Conservation (phyloP, 1,140 invertebrate genomes). For the Venustaconcha ellipsiformis region DNA sequence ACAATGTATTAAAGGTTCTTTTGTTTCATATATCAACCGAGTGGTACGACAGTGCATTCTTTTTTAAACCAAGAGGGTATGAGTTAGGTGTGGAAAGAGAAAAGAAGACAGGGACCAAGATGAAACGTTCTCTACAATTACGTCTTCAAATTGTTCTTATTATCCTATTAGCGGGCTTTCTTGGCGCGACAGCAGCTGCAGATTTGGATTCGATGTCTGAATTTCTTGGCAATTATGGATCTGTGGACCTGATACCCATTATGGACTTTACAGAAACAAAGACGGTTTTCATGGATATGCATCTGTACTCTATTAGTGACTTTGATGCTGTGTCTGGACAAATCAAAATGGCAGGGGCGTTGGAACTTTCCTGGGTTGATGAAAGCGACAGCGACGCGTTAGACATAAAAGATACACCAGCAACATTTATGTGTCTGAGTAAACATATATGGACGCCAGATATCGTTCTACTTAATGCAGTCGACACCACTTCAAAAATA, state of each 20-base stretch:
- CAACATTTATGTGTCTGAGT: slow-evolving; percentile 5
- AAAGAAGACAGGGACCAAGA: too few species aligned
- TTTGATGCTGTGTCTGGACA: slow-evolving; percentile 14
- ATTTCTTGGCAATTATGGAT: too few species aligned
- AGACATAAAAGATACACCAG: background rate
- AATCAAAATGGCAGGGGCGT: slow-evolving; percentile 11
- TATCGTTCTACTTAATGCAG: slow-evolving; percentile 12
- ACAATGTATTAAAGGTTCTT: too few species aligned
- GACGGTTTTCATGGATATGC: slow-evolving; percentile 1
- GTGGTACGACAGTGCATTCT: too few species aligned
- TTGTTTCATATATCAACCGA: too few species aligned
- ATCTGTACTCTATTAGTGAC: slow-evolving; percentile 14
- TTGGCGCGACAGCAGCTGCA: too few species aligned
- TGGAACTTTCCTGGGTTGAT: slow-evolving; percentile 17
- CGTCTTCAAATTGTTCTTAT: too few species aligned
- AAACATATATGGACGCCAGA: slow-evolving; percentile 16
- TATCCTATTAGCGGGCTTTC: too few species aligned
- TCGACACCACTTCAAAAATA: background rate
- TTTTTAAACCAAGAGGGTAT: too few species aligned
- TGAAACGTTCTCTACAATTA: too few species aligned
- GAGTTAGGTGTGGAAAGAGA: too few species aligned
- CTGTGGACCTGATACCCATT: slow-evolving; percentile 14
- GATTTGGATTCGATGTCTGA: too few species aligned
- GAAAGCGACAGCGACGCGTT: slow-evolving; percentile 9
- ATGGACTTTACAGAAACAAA: slow-evolving; percentile 2